Percentiles rank a stretch among this genome's conserved stretches.
Evolutionary conservation across 2,888 invertebrate species (phyloP).

Genomic region (Chrysina gloriosa): DNA sequence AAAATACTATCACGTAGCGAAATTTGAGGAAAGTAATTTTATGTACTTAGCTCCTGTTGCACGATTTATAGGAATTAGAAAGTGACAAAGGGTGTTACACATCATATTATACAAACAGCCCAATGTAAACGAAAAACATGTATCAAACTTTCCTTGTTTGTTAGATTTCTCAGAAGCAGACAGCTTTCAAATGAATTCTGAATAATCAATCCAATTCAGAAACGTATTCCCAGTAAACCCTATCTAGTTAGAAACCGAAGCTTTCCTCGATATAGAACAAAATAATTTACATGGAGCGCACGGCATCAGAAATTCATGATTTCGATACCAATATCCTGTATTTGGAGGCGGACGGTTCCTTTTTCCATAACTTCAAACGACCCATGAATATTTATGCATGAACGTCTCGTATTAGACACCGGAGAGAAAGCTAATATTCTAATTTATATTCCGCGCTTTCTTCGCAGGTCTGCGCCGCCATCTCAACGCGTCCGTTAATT

Average conservation of each 20-base stretch:
- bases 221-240: not conserved
- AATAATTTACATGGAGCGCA: conserved; percentile 32
- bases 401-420: conserved; percentile 33
- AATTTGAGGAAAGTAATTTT: no score
- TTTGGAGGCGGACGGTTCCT: conserved; percentile 22
- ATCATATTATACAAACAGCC: no score
- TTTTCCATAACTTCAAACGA: conserved; percentile 41
- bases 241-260: not conserved
- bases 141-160: no score
- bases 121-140: no score
- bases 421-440: conserved; percentile 43
- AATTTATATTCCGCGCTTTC: conserved; percentile 44
- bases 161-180: no score
- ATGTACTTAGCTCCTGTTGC: no score
- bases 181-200: no score
- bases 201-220: not conserved
- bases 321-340: conserved; percentile 31
- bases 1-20: no score
- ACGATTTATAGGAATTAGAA: no score
- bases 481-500: conserved; percentile 32
- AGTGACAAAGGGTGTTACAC: no score
- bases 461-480: conserved; percentile 11
- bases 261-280: not conserved
- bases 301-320: conserved; percentile 37
- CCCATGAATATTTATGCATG: conserved; percentile 41